phyloP scores from a whole-genome alignment of 1,140 invertebrate species.

The Bursaphelenchus mucronatus region DNA sequence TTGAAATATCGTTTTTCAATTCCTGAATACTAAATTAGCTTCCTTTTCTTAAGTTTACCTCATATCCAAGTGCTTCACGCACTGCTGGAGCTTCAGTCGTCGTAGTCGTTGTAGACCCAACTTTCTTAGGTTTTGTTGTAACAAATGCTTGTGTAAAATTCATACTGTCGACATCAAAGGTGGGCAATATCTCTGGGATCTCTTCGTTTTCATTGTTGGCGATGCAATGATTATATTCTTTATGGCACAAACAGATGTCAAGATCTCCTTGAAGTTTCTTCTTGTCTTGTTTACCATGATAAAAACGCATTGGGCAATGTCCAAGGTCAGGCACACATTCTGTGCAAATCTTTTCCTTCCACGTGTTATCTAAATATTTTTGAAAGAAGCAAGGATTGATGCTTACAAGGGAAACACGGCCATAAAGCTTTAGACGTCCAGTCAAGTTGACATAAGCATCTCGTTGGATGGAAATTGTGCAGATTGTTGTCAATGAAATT shows the following conservation, averaged over 20 bases:
- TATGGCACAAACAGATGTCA: constrained; percentile 47
- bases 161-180: constrained; percentile 38
- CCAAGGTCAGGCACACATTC: constrained; percentile 52
- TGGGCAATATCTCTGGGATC: constrained; percentile 56
- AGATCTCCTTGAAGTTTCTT: constrained; percentile 22
- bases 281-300: constrained; percentile 32
- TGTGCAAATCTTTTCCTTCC: constrained; percentile 57
- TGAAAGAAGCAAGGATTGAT: background rate
- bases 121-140: constrained; percentile 4
- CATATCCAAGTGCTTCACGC: constrained; percentile 55
- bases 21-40: constrained; percentile 41
- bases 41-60: constrained; percentile 31
- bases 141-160: constrained; percentile 46
- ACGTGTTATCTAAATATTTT: constrained; percentile 50
- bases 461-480: constrained; percentile 54
- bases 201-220: constrained; percentile 53
- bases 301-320: constrained; percentile 59
- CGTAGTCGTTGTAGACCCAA: constrained; percentile 47
- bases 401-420: constrained; percentile 59
- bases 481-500: constrained; percentile 34
- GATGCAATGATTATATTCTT: constrained; percentile 59
- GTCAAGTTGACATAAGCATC: constrained; percentile 57
- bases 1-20: constrained; percentile 56
- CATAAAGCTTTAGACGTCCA: constrained; percentile 50
- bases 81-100: constrained; percentile 55